Percentiles rank a stretch among this genome's conserved stretches.
These are phyloP conservation scores for Drosophila suzukii DNA, from an alignment of 1,140 invertebrate genomes.

Conservation along the genomic window DNA sequence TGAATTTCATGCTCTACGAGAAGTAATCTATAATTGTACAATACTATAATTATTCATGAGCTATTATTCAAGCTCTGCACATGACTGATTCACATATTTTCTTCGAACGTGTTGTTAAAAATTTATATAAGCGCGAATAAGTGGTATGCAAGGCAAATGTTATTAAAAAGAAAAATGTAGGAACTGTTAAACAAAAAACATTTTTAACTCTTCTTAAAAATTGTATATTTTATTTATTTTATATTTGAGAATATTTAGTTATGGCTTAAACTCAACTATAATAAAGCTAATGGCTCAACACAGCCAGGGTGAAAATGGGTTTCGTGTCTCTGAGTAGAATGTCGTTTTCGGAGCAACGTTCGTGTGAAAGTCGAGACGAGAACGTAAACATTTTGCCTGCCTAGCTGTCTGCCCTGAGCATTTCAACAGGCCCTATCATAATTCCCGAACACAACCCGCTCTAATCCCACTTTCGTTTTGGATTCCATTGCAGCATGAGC, in stretches of 20 bases:
- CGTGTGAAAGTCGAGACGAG: conserved; percentile 37
- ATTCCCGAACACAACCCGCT: neutral
- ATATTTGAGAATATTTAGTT: neutral
- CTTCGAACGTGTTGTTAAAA: neutral
- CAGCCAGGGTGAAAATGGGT: conserved; percentile 5
- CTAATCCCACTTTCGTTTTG: conserved; percentile 8
- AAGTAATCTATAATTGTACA: neutral
- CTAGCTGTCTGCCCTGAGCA: conserved; percentile 16
- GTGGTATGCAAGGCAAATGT: neutral
- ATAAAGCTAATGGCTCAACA: conserved; percentile 1
- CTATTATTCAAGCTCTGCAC: conserved; percentile 6
- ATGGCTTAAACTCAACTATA: neutral
- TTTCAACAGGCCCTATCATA: neutral
- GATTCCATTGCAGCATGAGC: conserved; percentile 70
- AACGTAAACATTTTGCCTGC: conserved; percentile 33
- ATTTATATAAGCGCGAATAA: neutral
- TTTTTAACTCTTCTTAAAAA: too few relatives aligned
- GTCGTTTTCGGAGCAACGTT: conserved; percentile 26
- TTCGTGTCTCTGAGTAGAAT: conserved; percentile 27
- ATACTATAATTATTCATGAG: neutral
- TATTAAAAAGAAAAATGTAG: neutral
- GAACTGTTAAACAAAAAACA: too few relatives aligned
- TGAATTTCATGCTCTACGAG: neutral
- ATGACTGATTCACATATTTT: conserved; percentile 4
- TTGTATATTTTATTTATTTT: neutral